A percentile compares a stretch with the other conserved stretches of the same genome.
Conservation (phyloP, 2,797 vertebrate species). For the Myotis planiceps region DNA sequence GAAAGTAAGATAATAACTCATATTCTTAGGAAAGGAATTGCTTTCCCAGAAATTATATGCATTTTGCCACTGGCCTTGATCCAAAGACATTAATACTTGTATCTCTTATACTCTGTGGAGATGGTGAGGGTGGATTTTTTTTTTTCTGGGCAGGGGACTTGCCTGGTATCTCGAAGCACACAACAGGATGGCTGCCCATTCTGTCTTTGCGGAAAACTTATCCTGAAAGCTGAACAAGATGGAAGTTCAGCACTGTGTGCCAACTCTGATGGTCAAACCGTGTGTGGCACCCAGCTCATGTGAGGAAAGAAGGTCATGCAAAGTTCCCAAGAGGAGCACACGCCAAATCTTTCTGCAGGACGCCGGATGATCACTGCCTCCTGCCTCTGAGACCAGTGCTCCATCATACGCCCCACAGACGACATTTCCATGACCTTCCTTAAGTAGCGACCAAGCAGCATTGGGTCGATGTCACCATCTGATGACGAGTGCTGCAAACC, state of each 20-base stretch:
- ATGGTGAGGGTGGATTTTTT: background rate
- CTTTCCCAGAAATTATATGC: background rate
- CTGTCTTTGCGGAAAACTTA: background rate
- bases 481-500: background rate
- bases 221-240: background rate
- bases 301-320: background rate
- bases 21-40: background rate
- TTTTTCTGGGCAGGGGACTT: background rate
- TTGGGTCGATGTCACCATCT: background rate
- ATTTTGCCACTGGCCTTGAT: background rate
- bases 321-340: background rate
- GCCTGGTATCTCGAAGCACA: background rate
- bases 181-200: background rate
- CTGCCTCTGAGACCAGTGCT: background rate
- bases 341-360: too few relatives aligned
- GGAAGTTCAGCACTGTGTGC: background rate
- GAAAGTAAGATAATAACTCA: background rate
- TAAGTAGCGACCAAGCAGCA: background rate
- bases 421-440: background rate
- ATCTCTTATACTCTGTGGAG: background rate
- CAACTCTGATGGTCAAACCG: background rate
- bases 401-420: background rate
- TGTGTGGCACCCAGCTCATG: background rate
- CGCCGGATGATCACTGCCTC: fast-evolving
- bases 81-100: background rate